These are phyloP conservation scores for Ceratina australensis DNA, from an alignment of 1,140 invertebrate species.

Conservation along the genomic window DNA sequence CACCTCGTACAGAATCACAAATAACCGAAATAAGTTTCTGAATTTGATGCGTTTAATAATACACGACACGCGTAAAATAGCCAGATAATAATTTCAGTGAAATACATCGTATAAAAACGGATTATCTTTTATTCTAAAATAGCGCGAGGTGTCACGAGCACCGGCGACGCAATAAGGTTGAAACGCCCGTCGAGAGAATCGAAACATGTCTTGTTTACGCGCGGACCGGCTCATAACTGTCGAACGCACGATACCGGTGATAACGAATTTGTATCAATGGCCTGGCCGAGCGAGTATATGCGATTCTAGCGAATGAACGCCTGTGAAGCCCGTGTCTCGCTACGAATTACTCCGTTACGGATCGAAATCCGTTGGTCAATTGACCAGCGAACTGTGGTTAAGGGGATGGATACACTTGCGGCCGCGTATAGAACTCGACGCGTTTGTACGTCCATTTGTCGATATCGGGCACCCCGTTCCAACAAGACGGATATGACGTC, in stretches of 20 bases:
- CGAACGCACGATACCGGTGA: conserved; percentile 30
- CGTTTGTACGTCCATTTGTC: too few species aligned
- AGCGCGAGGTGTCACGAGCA: too few species aligned
- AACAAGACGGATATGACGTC: too few species aligned
- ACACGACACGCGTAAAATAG: too few species aligned
- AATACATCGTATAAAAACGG: too few species aligned
- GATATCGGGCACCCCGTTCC: too few species aligned
- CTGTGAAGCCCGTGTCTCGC: conserved; percentile 40
- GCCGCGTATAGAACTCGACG: too few species aligned
- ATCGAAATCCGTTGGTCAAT: conserved; percentile 49
- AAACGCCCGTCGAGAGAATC: neutral
- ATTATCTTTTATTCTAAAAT: too few species aligned
- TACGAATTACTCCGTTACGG: conserved; percentile 46
- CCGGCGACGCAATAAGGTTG: neutral
- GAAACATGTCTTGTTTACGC: conserved; percentile 16
- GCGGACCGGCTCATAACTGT: conserved; percentile 40
- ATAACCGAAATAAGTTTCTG: too few species aligned
- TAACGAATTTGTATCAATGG: conserved; percentile 36
- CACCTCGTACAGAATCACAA: too few species aligned
- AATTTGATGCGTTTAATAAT: too few species aligned
- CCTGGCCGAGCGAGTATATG: conserved; percentile 25
- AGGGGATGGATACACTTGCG: conserved; percentile 1
- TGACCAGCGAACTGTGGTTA: conserved; percentile 25
- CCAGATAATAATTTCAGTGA: too few species aligned
- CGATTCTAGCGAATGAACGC: conserved; percentile 24